Evolutionary conservation across 2,888 invertebrate genomes (phyloP).

Genomic region (Meteorus cinctellus): DNA sequence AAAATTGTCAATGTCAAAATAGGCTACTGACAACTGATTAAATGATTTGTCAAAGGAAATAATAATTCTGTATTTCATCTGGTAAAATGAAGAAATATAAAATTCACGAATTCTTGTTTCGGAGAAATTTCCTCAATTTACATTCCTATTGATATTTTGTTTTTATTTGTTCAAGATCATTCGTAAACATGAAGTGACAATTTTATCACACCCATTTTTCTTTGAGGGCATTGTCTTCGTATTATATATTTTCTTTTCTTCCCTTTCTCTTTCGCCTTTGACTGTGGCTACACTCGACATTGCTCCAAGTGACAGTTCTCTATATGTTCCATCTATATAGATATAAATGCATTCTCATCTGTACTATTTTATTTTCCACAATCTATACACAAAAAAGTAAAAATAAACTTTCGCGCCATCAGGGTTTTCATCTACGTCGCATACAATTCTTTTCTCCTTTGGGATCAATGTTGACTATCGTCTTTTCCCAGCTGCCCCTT

Average conservation of each 20-base stretch:
- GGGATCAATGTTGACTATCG: conserved; percentile 44
- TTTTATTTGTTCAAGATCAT: not conserved
- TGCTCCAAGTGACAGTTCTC: not conserved
- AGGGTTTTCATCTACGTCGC: conserved; percentile 27
- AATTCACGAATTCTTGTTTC: not conserved
- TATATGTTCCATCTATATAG: conserved; percentile 4
- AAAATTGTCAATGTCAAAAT: no score
- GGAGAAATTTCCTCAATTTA: not conserved
- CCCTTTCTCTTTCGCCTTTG: not conserved
- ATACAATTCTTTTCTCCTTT: conserved; percentile 31
- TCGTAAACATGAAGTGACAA: conserved; percentile 43
- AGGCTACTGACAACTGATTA: no score
- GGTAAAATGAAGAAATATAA: not conserved
- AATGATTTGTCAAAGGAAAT: not conserved
- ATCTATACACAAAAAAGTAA: conserved; percentile 24
- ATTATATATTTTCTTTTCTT: not conserved
- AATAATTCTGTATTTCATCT: not conserved
- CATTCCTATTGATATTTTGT: not conserved
- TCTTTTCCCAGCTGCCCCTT: conserved; percentile 24
- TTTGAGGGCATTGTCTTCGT: not conserved
- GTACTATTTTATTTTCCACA: not conserved
- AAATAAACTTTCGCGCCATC: conserved; percentile 39
- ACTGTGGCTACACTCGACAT: not conserved
- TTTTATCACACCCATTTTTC: conserved; percentile 48
- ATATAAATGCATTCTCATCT: conserved; percentile 8